phyloP scores from a whole-genome alignment of 1,140 invertebrate genomes.

The Lepidurus couesii region DNA sequence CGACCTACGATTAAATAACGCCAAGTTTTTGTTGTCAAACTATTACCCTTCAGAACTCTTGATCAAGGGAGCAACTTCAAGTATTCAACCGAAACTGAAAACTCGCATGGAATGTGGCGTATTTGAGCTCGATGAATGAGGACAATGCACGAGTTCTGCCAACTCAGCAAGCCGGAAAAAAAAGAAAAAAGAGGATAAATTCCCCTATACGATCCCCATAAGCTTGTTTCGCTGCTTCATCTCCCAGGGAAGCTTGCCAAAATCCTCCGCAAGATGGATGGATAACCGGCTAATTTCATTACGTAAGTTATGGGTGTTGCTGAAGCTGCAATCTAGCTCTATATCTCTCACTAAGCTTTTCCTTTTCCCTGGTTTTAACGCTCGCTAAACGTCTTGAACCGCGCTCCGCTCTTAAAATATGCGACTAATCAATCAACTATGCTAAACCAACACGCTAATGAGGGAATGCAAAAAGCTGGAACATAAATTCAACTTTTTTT shows the following conservation, averaged over 20 bases:
- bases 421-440: too few relatives aligned
- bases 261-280: conserved; percentile 6
- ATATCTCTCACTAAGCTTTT: not conserved
- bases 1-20: not conserved
- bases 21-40: not conserved
- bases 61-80: not conserved
- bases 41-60: not conserved
- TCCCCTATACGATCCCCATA: not conserved
- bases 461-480: too few relatives aligned
- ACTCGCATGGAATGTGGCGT: not conserved
- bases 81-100: not conserved
- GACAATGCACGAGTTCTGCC: not conserved
- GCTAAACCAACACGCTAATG: too few relatives aligned
- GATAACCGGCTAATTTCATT: conserved; percentile 15
- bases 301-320: conserved; percentile 10
- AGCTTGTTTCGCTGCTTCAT: conserved; percentile 7
- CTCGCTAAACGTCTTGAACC: too few relatives aligned
- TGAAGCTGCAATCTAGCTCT: not conserved
- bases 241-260: not conserved
- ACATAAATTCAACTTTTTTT: too few relatives aligned
- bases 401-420: too few relatives aligned
- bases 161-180: not conserved
- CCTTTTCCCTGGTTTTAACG: not conserved
- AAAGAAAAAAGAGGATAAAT: not conserved
- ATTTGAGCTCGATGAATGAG: not conserved